Evolutionary conservation across 2,113 vertebrate genomes (phyloP), one percentile per base, ranked within the genome.

Genomic region (Trogon melanurus): DNA sequence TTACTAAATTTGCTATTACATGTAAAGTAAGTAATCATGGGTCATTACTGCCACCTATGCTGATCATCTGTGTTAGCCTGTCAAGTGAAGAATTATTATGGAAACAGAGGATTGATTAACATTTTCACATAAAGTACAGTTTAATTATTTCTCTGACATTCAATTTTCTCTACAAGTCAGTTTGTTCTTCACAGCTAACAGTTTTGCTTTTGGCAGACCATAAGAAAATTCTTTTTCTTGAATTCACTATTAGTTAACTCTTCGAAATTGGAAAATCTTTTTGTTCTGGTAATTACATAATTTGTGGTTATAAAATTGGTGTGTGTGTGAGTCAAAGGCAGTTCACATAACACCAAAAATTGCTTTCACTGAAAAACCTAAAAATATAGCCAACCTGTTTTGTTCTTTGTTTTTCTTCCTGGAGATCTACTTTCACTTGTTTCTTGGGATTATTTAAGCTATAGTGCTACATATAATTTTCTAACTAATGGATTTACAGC

Each of bases 11-110:
- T 97, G 98, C 97, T 97, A 97, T 98, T 98, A 97, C 98, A 97
- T 97, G 98, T 97, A 97, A 98, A 98, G 95, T 97, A 98, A 98
- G 97, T 98, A 98, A 99, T 98, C 97, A 98, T 95, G 97, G 97
- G 97, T 99, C 97, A 98, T 98, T 98, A 98, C 96, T 98, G 97
- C 96, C 97, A 97, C 97, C 96, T 98, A 97, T 81, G 96, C 97
- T 97, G 94, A 98, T 98, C 97, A 99, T 96, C 97, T 98, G 94
- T 97, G 97, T 97, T 97, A 97, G 93, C 84, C 95, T 96, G 96
- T 98, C 97, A 98, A 95, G 86, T 95, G 95, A 98, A 97, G 92
- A 91, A 89, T 98, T 97, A 98, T 96, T 97, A 96, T 84, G 95
- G 95, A 98, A 97, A 97, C 94, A 95, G 2, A 97, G 93, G 91